phyloP scores from a whole-genome alignment of 2,113 vertebrate genomes.

The Rhizomys pruinosus region DNA sequence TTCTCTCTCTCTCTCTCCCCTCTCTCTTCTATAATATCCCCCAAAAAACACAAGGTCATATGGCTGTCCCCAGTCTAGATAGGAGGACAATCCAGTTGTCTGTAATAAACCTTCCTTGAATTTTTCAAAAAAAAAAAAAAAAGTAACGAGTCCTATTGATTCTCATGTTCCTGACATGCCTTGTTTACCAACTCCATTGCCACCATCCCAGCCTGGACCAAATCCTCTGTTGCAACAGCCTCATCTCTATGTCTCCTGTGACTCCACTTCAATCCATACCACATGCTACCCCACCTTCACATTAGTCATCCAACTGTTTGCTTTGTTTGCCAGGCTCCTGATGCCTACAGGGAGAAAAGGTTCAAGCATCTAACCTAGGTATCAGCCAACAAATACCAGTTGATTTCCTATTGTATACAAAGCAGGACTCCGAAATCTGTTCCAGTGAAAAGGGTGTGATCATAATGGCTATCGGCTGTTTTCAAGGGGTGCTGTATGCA shows the following conservation, averaged over 20 bases:
- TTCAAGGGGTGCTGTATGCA: not conserved
- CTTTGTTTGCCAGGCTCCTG: not conserved
- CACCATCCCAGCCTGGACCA: not conserved
- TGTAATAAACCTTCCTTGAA: too few species aligned
- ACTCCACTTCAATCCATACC: not conserved
- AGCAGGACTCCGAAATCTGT: not conserved
- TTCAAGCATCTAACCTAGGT: conserved; percentile 38
- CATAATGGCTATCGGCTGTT: not conserved
- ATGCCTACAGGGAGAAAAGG: not conserved
- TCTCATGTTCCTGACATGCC: not conserved
- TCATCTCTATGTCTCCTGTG: not conserved
- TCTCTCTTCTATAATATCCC: too few species aligned
- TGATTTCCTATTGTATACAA: not conserved
- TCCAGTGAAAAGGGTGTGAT: not conserved
- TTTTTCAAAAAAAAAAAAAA: not conserved
- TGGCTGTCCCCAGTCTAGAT: too few species aligned
- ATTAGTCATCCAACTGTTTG: not conserved
- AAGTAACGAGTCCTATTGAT: not conserved
- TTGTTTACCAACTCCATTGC: not conserved
- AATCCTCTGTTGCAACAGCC: not conserved
- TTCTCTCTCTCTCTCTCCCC: too few species aligned
- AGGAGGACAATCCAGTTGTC: too few species aligned
- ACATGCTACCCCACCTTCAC: not conserved
- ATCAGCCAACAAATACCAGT: not conserved
- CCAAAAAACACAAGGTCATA: too few species aligned